Conservation (phyloP, 2,797 vertebrate species). For the Nannoperca australis region DNA sequence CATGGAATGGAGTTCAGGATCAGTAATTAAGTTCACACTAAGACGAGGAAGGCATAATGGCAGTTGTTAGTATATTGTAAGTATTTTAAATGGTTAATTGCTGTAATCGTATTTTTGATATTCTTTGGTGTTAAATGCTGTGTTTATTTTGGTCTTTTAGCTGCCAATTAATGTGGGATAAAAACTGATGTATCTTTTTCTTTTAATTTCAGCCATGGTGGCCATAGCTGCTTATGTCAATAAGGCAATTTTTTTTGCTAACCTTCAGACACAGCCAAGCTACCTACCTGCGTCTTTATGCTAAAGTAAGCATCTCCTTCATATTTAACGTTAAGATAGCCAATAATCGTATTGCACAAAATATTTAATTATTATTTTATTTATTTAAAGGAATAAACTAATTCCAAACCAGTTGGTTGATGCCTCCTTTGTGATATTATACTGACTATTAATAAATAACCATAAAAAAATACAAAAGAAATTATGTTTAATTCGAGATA, state of each 20-base stretch:
- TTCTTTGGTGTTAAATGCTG: background rate
- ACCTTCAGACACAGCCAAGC: background rate
- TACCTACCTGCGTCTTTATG: background rate
- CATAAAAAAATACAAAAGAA: background rate
- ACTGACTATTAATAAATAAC: background rate
- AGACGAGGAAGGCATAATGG: background rate
- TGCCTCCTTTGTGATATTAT: background rate
- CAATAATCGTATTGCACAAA: too few species aligned
- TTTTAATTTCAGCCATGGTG: background rate
- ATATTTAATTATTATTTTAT: too few species aligned
- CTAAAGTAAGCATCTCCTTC: background rate
- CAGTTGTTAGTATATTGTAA: too few species aligned
- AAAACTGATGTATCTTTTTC: background rate
- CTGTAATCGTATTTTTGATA: background rate
- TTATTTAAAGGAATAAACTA: too few species aligned
- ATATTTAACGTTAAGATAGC: too few species aligned
- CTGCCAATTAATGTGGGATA: background rate
- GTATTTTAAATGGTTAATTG: background rate
- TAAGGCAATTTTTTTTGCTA: too few species aligned
- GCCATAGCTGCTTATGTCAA: background rate
- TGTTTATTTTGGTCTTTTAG: background rate
- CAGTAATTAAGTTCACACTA: constrained; percentile 11
- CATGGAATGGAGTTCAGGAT: constrained; percentile 24
- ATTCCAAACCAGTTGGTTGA: too few species aligned
- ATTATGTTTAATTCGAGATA: background rate